phyloP scores from a whole-genome alignment of 2,888 invertebrate genomes.

The Cephus sareptanus region DNA sequence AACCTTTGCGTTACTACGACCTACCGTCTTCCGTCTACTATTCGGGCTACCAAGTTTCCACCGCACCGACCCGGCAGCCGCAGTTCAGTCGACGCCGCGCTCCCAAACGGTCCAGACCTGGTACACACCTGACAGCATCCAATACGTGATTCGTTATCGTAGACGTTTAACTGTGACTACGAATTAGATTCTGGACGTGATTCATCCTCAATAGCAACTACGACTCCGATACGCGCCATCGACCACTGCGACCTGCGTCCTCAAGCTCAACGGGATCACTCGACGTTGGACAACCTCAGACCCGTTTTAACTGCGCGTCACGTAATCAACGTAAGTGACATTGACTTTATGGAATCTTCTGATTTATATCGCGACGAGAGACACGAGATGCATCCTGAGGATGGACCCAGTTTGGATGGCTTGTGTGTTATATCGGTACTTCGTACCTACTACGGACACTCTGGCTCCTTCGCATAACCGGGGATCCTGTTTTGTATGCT shows the following conservation, averaged over 20 bases:
- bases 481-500: not conserved
- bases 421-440: not conserved
- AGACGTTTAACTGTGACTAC: not conserved
- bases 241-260: not conserved
- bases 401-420: not conserved
- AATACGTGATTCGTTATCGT: not conserved
- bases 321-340: not conserved
- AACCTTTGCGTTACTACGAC: constrained; percentile 61
- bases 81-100: constrained; percentile 66
- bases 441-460: not conserved
- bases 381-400: not conserved
- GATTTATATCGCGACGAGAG: not conserved
- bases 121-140: constrained; percentile 26
- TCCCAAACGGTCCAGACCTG: constrained; percentile 66
- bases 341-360: not conserved
- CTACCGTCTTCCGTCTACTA: constrained; percentile 65
- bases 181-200: not conserved
- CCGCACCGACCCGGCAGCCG: constrained; percentile 41
- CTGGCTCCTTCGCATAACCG: not conserved
- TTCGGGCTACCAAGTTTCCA: constrained; percentile 62
- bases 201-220: not conserved
- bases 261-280: not conserved
- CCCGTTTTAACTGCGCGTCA: not conserved
- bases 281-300: not conserved
- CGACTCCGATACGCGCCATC: not conserved